Base-by-base conservation (phyloP, 2,113 vertebrate genomes). In the Ibidorhyncha struthersii region DNA sequence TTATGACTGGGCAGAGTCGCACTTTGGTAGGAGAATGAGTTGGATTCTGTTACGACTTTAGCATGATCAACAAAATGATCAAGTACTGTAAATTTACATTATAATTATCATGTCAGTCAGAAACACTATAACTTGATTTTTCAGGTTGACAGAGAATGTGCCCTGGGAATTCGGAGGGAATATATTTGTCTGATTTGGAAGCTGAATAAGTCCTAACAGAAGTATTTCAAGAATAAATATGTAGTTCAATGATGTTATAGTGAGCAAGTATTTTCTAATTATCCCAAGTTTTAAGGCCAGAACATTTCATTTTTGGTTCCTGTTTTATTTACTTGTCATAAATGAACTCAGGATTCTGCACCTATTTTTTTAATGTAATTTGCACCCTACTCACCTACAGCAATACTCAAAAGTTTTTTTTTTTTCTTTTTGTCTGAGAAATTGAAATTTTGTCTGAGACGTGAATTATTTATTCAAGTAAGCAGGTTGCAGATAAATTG, bases 91-190 rank as follows among this genome's bases (percentile, higher is more conserved):
- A 85, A 85, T 69, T 94, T 84, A 84, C 65, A 25, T 94, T 91
- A 53, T 70, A 94, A 96, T 89, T 85, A 84, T 87, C 34, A 84
- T 96, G 49, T 93, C 88, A 61, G 84, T 76, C 91, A 82, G 83
- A 85, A 92, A 79, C 56, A 89, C 84, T 84, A 89, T 41, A 85
- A 82, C 58, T 90, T 93, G 81, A 53, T 95, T 95, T 97, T 97
- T 89, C 80, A 92, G 61, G 34, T 74, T 91, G 83, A 69, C 78
- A 94, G 53, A 65, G 25, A 91, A 79, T 32, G 13, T 82, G 16
- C 40, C 45, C 50, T 70, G 83, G 80, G 91, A 96, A 85, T 95
- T 95, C 40, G 36, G 45, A 52, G 17, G 41, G 66, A 94, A 66
- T 87, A 22, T 82, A 69, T 94, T 93, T 1, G 8, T 87, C 78